Evolutionary conservation across 2,113 vertebrate species (phyloP), one percentile per base, ranked within the genome.

Genomic region (Maccullochella peelii): DNA sequence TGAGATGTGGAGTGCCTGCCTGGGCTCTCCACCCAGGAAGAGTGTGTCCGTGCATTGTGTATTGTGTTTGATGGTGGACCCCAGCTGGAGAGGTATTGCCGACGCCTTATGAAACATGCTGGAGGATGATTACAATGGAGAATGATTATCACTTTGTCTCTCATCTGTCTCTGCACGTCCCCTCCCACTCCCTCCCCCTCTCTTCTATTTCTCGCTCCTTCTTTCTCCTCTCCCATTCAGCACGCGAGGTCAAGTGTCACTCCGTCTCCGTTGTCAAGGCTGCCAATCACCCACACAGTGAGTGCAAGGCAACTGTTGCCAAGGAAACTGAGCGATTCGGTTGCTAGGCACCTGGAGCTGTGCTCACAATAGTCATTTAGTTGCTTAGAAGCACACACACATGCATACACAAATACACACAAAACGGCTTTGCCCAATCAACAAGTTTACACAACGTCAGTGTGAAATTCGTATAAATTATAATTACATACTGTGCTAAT

Each of bases 341-440:
- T 95, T 95, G 94, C 94, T 95, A 95, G 93, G 94, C 94, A 95
- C 94, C 95, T 94, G 93, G 95, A 95, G 91, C 94, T 94, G 94
- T 94, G 91, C 93, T 93, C 93, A 94, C 92, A 94, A 95, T 94
- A 92, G 91, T 94, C 90, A 94, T 95, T 94, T 94, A 94, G 94
- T 94, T 94, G 90, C 92, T 95, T 93, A 84, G 93, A 90, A 92
- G 86, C 91, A 33, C 87, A 82, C 86, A 74, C 58, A 66, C 63
- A 42, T 3, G 69, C 49, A 88, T 67, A 59, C 77, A 86, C 72
- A 88, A 81, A 84, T 82, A 86, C 83, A 90, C 87, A 85, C 79
- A 83, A 86, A 91, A 86, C 36, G 54, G 85, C 86, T 91, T 80
- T 77, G 79, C 79, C 62, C 73, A 79, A 89, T 93, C 83, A 93